These are phyloP conservation scores for Campylomormyrus tamandua DNA, from an alignment of 2,113 vertebrate species.

Conservation along the genomic window DNA sequence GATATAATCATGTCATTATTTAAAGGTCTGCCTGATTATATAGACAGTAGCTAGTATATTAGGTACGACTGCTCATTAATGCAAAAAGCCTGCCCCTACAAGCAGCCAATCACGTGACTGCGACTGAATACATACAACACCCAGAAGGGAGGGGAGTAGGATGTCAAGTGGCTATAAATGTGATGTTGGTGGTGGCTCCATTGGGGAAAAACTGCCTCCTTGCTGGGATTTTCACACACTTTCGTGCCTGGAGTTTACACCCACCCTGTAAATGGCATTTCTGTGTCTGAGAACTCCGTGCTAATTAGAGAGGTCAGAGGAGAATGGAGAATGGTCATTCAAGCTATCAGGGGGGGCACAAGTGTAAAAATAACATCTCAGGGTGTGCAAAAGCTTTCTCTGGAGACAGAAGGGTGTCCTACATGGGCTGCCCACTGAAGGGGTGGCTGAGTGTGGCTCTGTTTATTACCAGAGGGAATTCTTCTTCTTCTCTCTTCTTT, in stretches of 20 bases:
- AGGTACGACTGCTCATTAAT: background rate
- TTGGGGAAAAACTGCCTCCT: background rate
- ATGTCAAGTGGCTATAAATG: background rate
- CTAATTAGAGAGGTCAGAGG: background rate
- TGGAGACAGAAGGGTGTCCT: background rate
- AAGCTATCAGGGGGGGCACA: background rate
- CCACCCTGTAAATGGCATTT: background rate
- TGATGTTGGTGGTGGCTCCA: background rate
- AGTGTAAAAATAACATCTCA: background rate
- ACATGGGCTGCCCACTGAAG: background rate
- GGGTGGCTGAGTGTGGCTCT: background rate
- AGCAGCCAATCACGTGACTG: background rate
- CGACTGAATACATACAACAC: background rate
- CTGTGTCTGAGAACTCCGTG: background rate
- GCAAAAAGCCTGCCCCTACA: background rate
- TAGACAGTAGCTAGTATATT: background rate
- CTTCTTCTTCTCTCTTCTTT: too few species aligned
- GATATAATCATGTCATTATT: background rate
- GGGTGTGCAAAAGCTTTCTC: background rate
- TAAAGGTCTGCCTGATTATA: background rate
- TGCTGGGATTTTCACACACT: background rate
- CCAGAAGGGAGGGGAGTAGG: background rate
- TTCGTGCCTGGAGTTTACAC: background rate
- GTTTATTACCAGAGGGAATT: background rate
- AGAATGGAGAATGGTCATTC: background rate